Conservation (phyloP, 2,888 invertebrate genomes). For the Xestoiulus laeticollis region DNA sequence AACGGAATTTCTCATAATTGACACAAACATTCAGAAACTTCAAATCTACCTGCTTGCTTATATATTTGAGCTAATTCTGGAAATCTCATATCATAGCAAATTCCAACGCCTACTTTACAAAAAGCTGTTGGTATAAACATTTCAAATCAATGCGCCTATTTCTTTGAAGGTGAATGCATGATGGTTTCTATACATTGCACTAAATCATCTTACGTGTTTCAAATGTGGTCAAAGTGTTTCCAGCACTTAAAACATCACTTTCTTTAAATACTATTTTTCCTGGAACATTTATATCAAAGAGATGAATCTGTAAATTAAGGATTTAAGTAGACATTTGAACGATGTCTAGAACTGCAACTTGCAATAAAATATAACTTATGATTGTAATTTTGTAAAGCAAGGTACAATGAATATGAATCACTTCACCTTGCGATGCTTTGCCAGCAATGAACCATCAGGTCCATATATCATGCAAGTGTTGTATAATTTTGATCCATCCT, state of each 20-base stretch:
- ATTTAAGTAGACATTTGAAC: constrained; percentile 10
- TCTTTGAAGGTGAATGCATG: neutral
- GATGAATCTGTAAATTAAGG: constrained; percentile 74
- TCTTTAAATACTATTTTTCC: constrained; percentile 92
- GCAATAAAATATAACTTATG: neutral
- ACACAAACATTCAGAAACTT: neutral
- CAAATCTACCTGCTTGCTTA: constrained; percentile 66
- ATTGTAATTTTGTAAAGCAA: too few relatives aligned
- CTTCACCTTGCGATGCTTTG: constrained; percentile 82
- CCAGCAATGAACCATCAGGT: constrained; percentile 78
- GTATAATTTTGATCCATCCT: constrained; percentile 73
- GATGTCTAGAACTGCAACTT: neutral
- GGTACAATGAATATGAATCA: neutral
- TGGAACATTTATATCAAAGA: constrained; percentile 96
- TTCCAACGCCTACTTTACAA: constrained; percentile 85
- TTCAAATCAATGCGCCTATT: constrained; percentile 2
- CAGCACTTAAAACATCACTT: constrained; percentile 82
- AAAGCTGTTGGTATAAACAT: constrained; percentile 64
- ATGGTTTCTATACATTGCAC: neutral
- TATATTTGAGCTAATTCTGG: constrained; percentile 79
- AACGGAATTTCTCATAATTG: neutral
- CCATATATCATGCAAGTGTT: constrained; percentile 92
- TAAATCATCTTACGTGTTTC: constrained; percentile 67
- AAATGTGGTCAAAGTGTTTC: constrained; percentile 78
- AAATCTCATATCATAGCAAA: constrained; percentile 95